Conservation (phyloP, 1,140 invertebrate species). For the Muscidifurax raptorellus region DNA sequence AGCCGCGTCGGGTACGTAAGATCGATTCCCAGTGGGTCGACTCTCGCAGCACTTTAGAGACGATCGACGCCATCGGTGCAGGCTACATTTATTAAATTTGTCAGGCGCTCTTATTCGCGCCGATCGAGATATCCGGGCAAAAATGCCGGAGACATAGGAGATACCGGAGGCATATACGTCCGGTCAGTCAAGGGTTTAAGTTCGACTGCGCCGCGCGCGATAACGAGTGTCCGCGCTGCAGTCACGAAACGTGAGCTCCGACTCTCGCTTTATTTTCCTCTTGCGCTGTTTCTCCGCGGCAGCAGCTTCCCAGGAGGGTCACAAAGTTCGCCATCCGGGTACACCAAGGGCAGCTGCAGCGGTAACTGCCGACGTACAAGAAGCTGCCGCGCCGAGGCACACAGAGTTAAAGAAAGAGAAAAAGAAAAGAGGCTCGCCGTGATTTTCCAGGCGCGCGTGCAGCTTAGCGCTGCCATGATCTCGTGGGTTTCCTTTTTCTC, state of each 20-base stretch:
- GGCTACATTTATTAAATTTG: constrained; percentile 39
- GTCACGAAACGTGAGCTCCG: constrained; percentile 46
- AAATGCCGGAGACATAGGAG: constrained; percentile 11
- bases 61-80: not conserved
- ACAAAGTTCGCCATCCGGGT: constrained; percentile 57
- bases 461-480: constrained; percentile 11
- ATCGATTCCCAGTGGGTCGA: not conserved
- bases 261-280: constrained; percentile 28
- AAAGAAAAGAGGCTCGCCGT: constrained; percentile 2
- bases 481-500: not conserved
- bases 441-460: constrained; percentile 27
- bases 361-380: constrained; percentile 49
- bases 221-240: constrained; percentile 54
- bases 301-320: constrained; percentile 56
- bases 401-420: not conserved
- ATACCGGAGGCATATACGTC: constrained; percentile 34
- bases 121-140: not conserved
- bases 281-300: not conserved
- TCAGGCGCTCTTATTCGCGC: not conserved
- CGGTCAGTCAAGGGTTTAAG: constrained; percentile 44
- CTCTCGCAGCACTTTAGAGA: too few species aligned
- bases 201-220: constrained; percentile 43
- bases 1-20: too few species aligned
- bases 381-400: not conserved
- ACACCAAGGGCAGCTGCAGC: constrained; percentile 47